Percentiles rank a stretch among this genome's conserved stretches.
These are phyloP conservation scores for Mus minutoides DNA, from an alignment of 2,797 vertebrate genomes.

Conservation along the genomic window DNA sequence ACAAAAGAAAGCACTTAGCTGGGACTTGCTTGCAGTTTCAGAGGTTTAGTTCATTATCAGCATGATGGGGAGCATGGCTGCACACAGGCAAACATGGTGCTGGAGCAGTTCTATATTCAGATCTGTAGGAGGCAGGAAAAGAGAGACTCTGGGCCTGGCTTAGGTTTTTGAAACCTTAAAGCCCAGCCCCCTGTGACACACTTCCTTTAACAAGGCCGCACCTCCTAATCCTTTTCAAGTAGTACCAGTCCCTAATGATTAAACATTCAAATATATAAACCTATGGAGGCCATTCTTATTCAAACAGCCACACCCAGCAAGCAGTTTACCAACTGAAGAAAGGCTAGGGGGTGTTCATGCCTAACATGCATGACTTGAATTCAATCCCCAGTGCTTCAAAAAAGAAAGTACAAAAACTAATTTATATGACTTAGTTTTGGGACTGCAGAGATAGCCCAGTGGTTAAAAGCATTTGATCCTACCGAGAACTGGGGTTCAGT, in stretches of 20 bases:
- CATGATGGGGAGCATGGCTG: not conserved
- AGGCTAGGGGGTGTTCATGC: not conserved
- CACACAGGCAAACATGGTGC: not conserved
- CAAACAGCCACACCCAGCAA: not conserved
- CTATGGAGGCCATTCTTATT: not conserved
- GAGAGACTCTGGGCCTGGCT: not conserved
- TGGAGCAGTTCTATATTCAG: not conserved
- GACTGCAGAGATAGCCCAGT: not conserved
- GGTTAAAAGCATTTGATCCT: too few relatives aligned
- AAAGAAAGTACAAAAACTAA: not conserved
- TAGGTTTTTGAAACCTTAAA: not conserved
- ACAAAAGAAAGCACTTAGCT: not conserved
- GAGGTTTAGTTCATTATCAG: not conserved
- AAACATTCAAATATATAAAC: not conserved
- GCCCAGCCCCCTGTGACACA: not conserved
- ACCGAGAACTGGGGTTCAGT: not conserved
- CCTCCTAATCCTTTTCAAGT: not conserved
- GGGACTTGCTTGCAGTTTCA: not conserved
- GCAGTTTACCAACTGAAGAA: not conserved
- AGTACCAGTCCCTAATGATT: not conserved
- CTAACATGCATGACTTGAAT: not conserved
- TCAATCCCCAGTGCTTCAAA: not conserved
- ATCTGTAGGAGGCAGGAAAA: not conserved
- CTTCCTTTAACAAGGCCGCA: not conserved
- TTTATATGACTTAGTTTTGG: not conserved